Evolutionary conservation across 2,113 vertebrate species (phyloP).

Genomic region (Lophius piscatorius): DNA sequence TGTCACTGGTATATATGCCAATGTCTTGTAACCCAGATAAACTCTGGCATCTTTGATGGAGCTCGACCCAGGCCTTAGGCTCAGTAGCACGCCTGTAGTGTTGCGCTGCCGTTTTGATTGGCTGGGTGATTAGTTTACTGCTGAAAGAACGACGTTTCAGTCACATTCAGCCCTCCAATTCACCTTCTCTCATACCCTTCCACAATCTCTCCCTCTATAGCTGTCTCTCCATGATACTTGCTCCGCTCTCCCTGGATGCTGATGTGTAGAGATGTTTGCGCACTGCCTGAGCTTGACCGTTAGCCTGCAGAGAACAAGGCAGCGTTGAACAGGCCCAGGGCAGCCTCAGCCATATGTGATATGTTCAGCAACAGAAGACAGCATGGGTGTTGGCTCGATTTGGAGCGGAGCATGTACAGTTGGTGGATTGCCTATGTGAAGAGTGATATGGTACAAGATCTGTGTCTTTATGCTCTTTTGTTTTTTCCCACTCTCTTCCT

Average conservation of each 20-base stretch:
- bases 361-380: conserved; percentile 17
- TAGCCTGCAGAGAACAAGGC: conserved; percentile 23
- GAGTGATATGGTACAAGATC: too few species aligned
- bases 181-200: background rate
- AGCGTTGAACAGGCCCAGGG: conserved; percentile 24
- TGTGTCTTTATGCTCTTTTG: too few species aligned
- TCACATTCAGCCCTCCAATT: conserved; percentile 23
- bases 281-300: conserved; percentile 53
- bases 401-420: background rate
- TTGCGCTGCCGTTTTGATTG: conserved; percentile 7
- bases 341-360: conserved; percentile 14
- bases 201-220: background rate
- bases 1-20: background rate
- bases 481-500: too few species aligned
- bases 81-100: background rate
- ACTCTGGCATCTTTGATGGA: background rate
- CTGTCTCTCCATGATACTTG: background rate
- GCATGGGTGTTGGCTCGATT: background rate
- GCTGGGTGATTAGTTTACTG: conserved; percentile 45
- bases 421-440: too few species aligned
- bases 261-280: conserved; percentile 65
- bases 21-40: background rate
- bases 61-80: background rate
- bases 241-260: conserved; percentile 29
- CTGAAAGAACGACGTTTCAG: conserved; percentile 32